These are phyloP conservation scores for Zophobas atratus DNA, from an alignment of 1,140 invertebrate genomes.

Conservation along the genomic window DNA sequence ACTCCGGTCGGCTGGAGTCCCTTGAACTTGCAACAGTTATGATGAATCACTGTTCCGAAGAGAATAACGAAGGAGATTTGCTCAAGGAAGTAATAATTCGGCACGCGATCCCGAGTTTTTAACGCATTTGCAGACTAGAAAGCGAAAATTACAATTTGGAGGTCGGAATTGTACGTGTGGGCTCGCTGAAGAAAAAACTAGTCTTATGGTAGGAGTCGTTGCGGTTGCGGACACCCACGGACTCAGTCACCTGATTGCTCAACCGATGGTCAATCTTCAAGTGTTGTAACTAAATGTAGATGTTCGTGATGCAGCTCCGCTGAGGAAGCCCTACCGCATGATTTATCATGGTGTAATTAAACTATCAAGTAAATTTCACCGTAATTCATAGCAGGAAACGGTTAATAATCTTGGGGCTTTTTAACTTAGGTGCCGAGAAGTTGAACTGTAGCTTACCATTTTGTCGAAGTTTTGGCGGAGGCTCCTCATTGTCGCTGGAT, in stretches of 20 bases:
- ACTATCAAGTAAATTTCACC: constrained; percentile 37
- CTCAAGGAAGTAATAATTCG: constrained; percentile 13
- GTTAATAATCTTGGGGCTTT: constrained; percentile 29
- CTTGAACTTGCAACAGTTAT: constrained; percentile 31
- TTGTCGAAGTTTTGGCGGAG: constrained; percentile 20
- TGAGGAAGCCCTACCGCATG: constrained; percentile 23
- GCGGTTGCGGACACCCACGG: constrained; percentile 19
- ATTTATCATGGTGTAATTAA: constrained; percentile 35
- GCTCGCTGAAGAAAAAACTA: constrained; percentile 1
- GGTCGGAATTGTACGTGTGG: constrained; percentile 12
- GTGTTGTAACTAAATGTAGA: constrained; percentile 32
- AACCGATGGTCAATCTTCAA: constrained; percentile 22
- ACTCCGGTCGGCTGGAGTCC: not conserved
- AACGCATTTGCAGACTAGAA: not conserved
- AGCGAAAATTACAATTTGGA: constrained; percentile 32
- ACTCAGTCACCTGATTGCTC: constrained; percentile 15
- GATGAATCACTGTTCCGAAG: constrained; percentile 20
- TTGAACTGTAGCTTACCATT: constrained; percentile 1
- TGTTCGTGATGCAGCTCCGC: not conserved
- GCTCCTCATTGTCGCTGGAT: constrained; percentile 2
- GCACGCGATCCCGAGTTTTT: constrained; percentile 9
- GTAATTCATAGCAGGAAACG: constrained; percentile 36
- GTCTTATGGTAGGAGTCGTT: constrained; percentile 35
- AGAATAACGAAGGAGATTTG: constrained; percentile 13
- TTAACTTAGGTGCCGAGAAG: constrained; percentile 9